A percentile compares a stretch with the other conserved stretches of the same genome.
phyloP scores from a whole-genome alignment of 2,888 invertebrate genomes.

The Dasypogon diadema region DNA sequence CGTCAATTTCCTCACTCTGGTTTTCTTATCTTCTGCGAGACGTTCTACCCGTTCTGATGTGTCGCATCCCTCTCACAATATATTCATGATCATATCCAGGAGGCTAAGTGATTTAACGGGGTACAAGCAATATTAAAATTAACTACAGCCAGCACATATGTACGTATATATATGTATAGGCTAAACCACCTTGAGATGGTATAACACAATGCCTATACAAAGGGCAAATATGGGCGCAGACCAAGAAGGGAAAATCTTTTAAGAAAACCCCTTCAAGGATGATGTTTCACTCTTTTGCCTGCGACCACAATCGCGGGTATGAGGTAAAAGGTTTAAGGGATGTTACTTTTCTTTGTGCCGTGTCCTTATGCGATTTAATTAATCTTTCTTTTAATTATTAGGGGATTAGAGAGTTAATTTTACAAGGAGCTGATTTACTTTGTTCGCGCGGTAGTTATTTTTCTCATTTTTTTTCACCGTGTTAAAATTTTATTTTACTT shows the following conservation, averaged over 20 bases:
- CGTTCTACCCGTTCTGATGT: not conserved
- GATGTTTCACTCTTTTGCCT: constrained; percentile 12
- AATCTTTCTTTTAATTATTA: constrained; percentile 33
- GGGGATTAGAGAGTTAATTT: not conserved
- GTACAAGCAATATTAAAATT: constrained; percentile 38
- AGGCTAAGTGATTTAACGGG: constrained; percentile 43
- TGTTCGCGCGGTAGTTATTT: too few species aligned
- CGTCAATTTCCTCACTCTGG: constrained; percentile 51
- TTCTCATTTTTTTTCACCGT: too few species aligned
- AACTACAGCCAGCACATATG: not conserved
- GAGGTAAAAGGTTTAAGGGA: constrained; percentile 33
- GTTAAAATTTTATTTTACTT: too few species aligned
- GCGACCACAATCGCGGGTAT: constrained; percentile 33
- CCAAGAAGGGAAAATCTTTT: constrained; percentile 1
- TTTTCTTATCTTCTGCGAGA: constrained; percentile 16
- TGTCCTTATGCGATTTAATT: constrained; percentile 28
- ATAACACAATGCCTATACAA: constrained; percentile 41
- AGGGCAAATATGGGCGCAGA: constrained; percentile 30
- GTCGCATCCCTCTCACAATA: constrained; percentile 13
- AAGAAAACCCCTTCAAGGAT: constrained; percentile 16
- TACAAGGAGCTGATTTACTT: not conserved
- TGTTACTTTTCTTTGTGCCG: constrained; percentile 21
- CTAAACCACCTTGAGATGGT: constrained; percentile 38
- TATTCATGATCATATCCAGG: not conserved
- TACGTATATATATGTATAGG: not conserved